phyloP scores from a whole-genome alignment of 2,888 invertebrate genomes.

The Hypercompe scribonia region DNA sequence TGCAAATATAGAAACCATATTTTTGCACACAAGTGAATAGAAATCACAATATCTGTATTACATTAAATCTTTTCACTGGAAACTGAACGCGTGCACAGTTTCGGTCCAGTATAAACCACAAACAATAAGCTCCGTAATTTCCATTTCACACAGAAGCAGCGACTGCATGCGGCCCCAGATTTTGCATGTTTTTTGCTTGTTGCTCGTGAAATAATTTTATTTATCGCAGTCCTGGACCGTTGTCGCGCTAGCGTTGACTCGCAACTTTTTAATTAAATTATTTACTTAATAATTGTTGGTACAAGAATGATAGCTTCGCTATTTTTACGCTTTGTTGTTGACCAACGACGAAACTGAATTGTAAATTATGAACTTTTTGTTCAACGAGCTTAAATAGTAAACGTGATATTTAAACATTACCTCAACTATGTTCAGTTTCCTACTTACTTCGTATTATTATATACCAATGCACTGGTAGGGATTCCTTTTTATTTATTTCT shows the following conservation, averaged over 20 bases:
- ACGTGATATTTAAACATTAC: not conserved
- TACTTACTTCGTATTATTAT: no score
- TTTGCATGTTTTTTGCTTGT: conserved; percentile 52
- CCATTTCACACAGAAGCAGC: conserved; percentile 53
- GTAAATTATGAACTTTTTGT: conserved; percentile 41
- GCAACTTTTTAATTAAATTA: conserved; percentile 81
- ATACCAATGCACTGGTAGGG: no score
- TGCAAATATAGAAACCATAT: conserved; percentile 28
- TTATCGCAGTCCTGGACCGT: conserved; percentile 71
- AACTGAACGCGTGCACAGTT: conserved; percentile 44
- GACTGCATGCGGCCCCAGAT: conserved; percentile 50
- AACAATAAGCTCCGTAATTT: conserved; percentile 53
- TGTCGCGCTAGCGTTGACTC: conserved; percentile 65
- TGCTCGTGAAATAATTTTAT: conserved; percentile 75
- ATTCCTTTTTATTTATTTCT: no score
- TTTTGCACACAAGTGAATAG: conserved; percentile 38
- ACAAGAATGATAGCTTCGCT: conserved; percentile 47
- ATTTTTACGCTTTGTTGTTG: conserved; percentile 45
- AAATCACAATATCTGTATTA: conserved; percentile 45
- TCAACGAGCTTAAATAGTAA: conserved; percentile 22
- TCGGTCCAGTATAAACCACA: conserved; percentile 54
- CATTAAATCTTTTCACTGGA: conserved; percentile 42
- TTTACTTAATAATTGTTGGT: conserved; percentile 73
- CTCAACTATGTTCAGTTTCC: not conserved
- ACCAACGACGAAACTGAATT: conserved; percentile 32